Conservation (phyloP, 1,140 invertebrate genomes). For the Eriocheir sinensis region DNA sequence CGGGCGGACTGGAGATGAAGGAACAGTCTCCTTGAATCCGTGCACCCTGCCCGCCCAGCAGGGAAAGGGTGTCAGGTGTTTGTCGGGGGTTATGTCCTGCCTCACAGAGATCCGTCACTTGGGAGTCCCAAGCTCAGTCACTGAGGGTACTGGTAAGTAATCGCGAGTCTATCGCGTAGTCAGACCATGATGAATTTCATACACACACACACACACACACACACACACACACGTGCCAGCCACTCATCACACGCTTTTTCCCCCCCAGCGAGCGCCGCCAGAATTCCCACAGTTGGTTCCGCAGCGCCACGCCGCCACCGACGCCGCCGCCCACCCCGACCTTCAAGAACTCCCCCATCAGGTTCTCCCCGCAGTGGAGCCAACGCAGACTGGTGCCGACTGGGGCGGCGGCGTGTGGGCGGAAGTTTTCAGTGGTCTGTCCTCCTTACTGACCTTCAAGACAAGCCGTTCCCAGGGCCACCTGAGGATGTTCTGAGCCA, state of each 20-base stretch:
- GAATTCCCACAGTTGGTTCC: slow-evolving; percentile 45
- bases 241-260: not conserved
- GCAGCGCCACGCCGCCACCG: slow-evolving; percentile 1
- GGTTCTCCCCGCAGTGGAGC: not conserved
- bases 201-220: not conserved
- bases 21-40: no score
- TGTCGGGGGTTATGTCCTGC: no score
- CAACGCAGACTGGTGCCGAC: not conserved
- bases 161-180: not conserved
- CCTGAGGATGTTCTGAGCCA: not conserved
- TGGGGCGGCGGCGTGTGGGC: not conserved
- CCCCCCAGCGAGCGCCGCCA: not conserved
- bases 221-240: no score
- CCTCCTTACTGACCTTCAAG: no score
- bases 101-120: no score
- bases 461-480: no score
- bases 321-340: slow-evolving; percentile 29
- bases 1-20: no score
- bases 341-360: not conserved
- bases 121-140: no score
- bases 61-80: no score
- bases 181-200: no score
- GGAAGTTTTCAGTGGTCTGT: not conserved
- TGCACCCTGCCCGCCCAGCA: no score
- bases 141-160: no score